phyloP scores from a whole-genome alignment of 1,140 invertebrate genomes.

The Oryzaephilus surinamensis region DNA sequence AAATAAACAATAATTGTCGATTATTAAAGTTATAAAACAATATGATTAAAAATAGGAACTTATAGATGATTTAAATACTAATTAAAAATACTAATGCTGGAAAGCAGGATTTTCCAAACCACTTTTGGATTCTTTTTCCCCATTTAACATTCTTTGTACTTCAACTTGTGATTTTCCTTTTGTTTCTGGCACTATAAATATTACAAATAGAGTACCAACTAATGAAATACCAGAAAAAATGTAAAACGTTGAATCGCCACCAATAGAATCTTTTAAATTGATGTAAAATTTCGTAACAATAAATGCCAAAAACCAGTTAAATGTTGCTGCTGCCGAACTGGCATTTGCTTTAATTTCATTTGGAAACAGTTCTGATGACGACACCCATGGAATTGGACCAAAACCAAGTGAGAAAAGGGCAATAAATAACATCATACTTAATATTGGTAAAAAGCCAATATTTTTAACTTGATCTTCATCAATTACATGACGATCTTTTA shows the following conservation, averaged over 20 bases:
- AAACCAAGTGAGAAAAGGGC: slow-evolving; percentile 68
- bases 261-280: slow-evolving; percentile 39
- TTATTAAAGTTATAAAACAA: too few relatives aligned
- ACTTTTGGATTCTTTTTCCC: too few relatives aligned
- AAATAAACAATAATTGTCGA: too few relatives aligned
- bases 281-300: slow-evolving; percentile 65
- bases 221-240: slow-evolving; percentile 52
- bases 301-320: slow-evolving; percentile 75
- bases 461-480: slow-evolving; percentile 13
- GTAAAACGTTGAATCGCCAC: slow-evolving; percentile 48
- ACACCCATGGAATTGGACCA: slow-evolving; percentile 71
- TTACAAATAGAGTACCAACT: slow-evolving; percentile 53
- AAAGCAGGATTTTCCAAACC: too few relatives aligned
- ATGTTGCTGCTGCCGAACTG: slow-evolving; percentile 59
- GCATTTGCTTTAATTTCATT: slow-evolving; percentile 67
- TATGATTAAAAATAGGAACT: too few relatives aligned
- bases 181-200: slow-evolving; percentile 58
- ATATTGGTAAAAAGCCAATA: slow-evolving; percentile 54
- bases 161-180: slow-evolving; percentile 64
- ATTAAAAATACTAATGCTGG: too few relatives aligned
- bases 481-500: slow-evolving; percentile 36
- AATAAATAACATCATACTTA: slow-evolving; percentile 64
- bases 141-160: slow-evolving; percentile 47
- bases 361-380: slow-evolving; percentile 66
- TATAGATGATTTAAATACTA: too few relatives aligned